phyloP scores from a whole-genome alignment of 2,113 vertebrate genomes.

The Carassius gibelio region DNA sequence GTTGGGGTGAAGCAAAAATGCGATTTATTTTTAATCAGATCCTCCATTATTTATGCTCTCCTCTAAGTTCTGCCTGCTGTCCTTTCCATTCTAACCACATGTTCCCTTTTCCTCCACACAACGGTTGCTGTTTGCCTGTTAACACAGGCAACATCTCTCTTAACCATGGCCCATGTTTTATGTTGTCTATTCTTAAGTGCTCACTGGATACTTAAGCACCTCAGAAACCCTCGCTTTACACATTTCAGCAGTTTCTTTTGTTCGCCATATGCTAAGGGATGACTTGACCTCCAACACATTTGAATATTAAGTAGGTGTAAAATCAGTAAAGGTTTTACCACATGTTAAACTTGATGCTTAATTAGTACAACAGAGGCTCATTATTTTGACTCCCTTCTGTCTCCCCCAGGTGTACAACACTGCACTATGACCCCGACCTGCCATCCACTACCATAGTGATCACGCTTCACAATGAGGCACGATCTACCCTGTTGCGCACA shows the following conservation, averaged over 20 bases:
- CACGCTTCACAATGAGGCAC: slow-evolving; percentile 94
- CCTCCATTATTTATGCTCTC: slow-evolving; percentile 64
- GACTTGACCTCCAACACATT: slow-evolving; percentile 8
- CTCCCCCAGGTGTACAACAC: slow-evolving; percentile 77
- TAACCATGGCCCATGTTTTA: slow-evolving; percentile 1
- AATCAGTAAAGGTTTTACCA: not conserved
- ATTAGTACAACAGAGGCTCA: slow-evolving; percentile 38
- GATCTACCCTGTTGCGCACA: slow-evolving; percentile 91
- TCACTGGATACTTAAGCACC: not conserved
- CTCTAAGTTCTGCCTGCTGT: slow-evolving; percentile 41
- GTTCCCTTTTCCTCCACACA: slow-evolving; percentile 17
- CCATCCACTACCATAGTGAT: slow-evolving; percentile 89
- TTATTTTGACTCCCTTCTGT: slow-evolving; percentile 39
- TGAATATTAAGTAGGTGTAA: slow-evolving; percentile 2
- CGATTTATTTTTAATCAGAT: slow-evolving; percentile 63
- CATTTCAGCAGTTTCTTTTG: not conserved
- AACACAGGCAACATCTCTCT: slow-evolving; percentile 36
- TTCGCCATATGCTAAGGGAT: not conserved
- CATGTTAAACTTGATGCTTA: slow-evolving; percentile 21
- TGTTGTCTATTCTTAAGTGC: not conserved
- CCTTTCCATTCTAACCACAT: slow-evolving; percentile 52
- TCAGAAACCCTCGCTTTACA: not conserved
- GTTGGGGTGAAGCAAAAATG: slow-evolving; percentile 40
- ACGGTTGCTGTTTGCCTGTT: slow-evolving; percentile 41
- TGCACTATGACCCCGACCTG: slow-evolving; percentile 82